Base-by-base conservation (phyloP, 1,140 invertebrate species). In the Bombus ignitus region DNA sequence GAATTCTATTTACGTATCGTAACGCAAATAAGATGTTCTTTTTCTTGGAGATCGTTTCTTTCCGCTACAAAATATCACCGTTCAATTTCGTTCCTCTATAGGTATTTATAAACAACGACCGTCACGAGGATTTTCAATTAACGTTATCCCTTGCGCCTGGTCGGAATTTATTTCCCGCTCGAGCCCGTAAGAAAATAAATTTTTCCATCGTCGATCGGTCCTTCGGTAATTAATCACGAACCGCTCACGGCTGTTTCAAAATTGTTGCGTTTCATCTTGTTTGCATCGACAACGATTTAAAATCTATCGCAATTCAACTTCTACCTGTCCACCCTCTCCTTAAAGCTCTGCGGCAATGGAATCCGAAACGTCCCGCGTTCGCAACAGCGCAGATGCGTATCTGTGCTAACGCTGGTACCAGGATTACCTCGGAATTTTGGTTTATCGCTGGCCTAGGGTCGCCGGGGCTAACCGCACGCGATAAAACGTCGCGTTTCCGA, bases 371-470 rank as follows among this genome's bases (percentile, higher is more conserved):
- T n/a, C 53, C 18, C 32, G 47, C 57, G n/a, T 28, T 42, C 42
- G 22, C 47, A 37, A n/a, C n/a, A 53, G 42, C 37, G 59, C 37
- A 85, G 83, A 81, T 81, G 53, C 39, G 83, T 85, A 81, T 85
- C 83, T 73, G 28, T 22, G 35, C 76, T 72, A 77, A 53, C 77
- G 18, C 22, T 28, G 83, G 70, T 66, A 72, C 83, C 10, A 68
- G 83, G 83, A 85, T 85, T 85, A 85, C 77, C 83, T 70, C 53
- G 77, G 83, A 80, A 85, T 85, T 85, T 85, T 85, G 83, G 83
- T 85, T 85, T 85, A 85, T 85, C 77, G 83, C 68, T 39, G 68
- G 66, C 68, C 59, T 13, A n/a, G 68, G 83, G 68, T 85, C 83
- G 77, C 32, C 83, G 68, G 22, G 83, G 83, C 77, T 73, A 85